These are phyloP conservation scores for Volucella inflata DNA, from an alignment of 2,888 invertebrate genomes.

Conservation along the genomic window DNA sequence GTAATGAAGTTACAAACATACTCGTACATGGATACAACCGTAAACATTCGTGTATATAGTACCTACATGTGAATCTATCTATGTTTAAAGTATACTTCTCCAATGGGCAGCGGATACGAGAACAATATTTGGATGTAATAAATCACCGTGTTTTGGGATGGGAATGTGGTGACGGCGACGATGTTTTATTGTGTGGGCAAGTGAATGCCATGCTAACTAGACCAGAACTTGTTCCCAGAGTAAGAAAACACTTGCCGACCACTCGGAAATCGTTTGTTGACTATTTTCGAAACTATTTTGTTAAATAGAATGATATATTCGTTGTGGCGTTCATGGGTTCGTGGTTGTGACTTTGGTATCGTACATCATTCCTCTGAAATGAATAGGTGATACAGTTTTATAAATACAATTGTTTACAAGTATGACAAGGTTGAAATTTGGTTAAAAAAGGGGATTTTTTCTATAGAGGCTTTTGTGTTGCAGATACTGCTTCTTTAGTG, in stretches of 20 bases:
- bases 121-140: slow-evolving; percentile 5
- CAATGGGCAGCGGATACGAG: too few species aligned
- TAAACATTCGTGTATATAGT: too few species aligned
- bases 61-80: too few species aligned
- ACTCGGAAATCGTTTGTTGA: slow-evolving; percentile 51
- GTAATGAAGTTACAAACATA: too few species aligned
- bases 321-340: slow-evolving; percentile 9
- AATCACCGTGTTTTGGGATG: slow-evolving; percentile 1
- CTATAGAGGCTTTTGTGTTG: too few species aligned
- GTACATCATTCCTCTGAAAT: slow-evolving; percentile 40
- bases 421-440: too few species aligned
- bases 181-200: too few species aligned
- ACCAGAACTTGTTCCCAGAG: slow-evolving; percentile 7
- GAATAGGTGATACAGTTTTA: background rate
- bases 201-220: slow-evolving; percentile 7
- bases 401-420: too few species aligned
- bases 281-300: slow-evolving; percentile 50
- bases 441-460: too few species aligned
- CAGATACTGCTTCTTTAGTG: too few species aligned
- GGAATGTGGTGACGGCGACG: background rate
- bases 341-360: slow-evolving; percentile 28
- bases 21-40: too few species aligned
- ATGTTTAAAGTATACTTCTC: too few species aligned
- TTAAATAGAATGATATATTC: slow-evolving; percentile 56
- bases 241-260: slow-evolving; percentile 6